Conservation (phyloP, 2,888 invertebrate genomes). For the Lasioglossum lativentre region DNA sequence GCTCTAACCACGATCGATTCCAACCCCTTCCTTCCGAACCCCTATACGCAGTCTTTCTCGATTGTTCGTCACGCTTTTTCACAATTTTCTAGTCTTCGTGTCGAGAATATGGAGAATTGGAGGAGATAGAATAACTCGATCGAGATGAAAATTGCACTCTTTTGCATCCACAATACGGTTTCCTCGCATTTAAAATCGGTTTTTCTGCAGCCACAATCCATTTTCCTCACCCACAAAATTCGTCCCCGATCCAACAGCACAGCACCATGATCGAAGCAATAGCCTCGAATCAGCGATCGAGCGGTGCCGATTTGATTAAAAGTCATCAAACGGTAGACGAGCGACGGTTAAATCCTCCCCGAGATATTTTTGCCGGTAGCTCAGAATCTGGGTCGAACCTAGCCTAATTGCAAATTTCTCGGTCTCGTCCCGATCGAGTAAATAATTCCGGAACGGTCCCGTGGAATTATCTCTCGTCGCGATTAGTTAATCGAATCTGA, state of each 20-base stretch:
- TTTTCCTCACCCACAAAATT: not conserved
- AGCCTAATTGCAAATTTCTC: not conserved
- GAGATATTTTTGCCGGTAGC: not conserved
- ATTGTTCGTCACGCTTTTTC: not conserved
- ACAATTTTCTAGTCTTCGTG: not conserved
- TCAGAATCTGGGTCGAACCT: not conserved
- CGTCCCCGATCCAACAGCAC: not conserved
- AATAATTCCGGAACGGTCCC: constrained; percentile 9
- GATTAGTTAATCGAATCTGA: constrained; percentile 42
- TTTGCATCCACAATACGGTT: too few relatives aligned
- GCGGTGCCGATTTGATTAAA: not conserved
- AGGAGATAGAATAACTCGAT: not conserved
- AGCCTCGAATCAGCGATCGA: not conserved
- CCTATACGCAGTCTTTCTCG: not conserved
- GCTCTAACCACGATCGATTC: not conserved
- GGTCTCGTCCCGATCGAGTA: constrained; percentile 6
- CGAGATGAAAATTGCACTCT: not conserved
- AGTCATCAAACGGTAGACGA: not conserved
- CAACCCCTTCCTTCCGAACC: not conserved
- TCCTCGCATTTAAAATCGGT: too few relatives aligned
- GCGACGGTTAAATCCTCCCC: not conserved
- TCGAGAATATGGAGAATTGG: not conserved
- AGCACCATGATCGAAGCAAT: not conserved
- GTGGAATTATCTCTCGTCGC: constrained; percentile 13
- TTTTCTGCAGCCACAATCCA: not conserved